A percentile compares a stretch with the other conserved stretches of the same genome.
These are phyloP conservation scores for Stictonetta naevosa DNA, from an alignment of 2,113 vertebrate species.

Conservation along the genomic window DNA sequence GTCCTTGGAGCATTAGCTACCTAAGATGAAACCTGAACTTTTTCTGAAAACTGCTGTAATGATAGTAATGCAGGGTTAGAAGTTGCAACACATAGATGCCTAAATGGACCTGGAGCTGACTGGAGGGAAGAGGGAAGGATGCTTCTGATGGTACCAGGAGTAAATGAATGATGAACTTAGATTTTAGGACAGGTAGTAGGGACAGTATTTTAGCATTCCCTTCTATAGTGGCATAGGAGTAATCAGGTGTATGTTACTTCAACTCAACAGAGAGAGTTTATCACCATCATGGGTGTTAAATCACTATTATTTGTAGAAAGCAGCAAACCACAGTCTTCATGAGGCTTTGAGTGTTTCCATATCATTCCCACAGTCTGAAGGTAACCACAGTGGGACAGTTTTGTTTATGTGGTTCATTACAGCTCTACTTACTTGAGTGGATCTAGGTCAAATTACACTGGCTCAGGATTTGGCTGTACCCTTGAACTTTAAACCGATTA, in stretches of 20 bases:
- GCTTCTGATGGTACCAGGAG: neutral
- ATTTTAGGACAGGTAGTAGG: neutral
- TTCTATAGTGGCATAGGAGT: neutral
- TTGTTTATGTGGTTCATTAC: neutral
- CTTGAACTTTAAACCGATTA: slow-evolving; percentile 67
- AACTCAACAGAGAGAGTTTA: neutral
- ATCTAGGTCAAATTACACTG: slow-evolving; percentile 62
- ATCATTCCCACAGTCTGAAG: rapidly evolving
- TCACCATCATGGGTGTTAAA: neutral
- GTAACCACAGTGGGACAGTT: neutral
- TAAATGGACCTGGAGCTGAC: neutral
- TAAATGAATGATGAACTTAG: neutral
- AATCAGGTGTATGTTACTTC: neutral
- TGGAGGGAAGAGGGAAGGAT: rapidly evolving
- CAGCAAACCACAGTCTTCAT: neutral
- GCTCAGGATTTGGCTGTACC: slow-evolving; percentile 59
- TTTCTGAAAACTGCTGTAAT: neutral
- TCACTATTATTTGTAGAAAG: neutral
- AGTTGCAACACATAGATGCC: neutral
- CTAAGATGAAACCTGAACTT: neutral
- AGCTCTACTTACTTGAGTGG: neutral
- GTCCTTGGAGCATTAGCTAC: neutral
- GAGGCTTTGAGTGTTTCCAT: neutral
- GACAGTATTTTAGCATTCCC: neutral
- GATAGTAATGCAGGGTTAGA: neutral